Evolutionary conservation across 2,113 vertebrate species (phyloP), one percentile per base, ranked within the genome.

Genomic region (Acinonyx jubatus): DNA sequence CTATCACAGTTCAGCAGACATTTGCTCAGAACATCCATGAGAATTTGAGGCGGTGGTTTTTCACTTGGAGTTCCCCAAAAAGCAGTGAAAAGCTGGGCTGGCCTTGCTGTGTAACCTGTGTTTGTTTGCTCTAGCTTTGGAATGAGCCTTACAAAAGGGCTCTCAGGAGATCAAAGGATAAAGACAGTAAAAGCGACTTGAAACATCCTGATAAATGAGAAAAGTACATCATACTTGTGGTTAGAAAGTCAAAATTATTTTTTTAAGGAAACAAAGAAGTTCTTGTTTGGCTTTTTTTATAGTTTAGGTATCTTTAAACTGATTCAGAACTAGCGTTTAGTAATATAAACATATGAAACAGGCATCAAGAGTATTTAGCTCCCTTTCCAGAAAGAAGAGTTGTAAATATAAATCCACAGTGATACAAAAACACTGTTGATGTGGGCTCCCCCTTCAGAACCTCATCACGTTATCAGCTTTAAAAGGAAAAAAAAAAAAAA

Each of bases 181-280:
- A 73, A 91, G 25, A n/a, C 81, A 65, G 36, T 36, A 52, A 85
- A 88, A 61, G 19, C n/a, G n/a, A 78, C 55, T 85, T 27, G 27
- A 73, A 96, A 88, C 63, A 93, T 96, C 86, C 80, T 96, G 74
- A 91, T 80, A 91, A 96, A 88, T n/a, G 80, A 96, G 83, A 41
- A 91, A 91, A 89, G 50, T 31, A 79, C 71, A 89, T 78, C 78
- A 65, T 1, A 88, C 14, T 73, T 93, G 29, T 82, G 31, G 85
- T 93, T 89, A 66, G 27, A 86, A 86, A 95, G 92, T 79, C 48
- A 50, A 73, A 86, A 92, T 19, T 94, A 68, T 79, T 87, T 10
- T 65, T 84, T 86, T 85, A 41, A 74, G 66, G 69, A 90, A 89
- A 97, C 65, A 93, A 96, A 95, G 83, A 89, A 3, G 8, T 21